These are phyloP conservation scores for Plemyria rubiginata DNA, from an alignment of 2,888 invertebrate genomes.

Conservation along the genomic window DNA sequence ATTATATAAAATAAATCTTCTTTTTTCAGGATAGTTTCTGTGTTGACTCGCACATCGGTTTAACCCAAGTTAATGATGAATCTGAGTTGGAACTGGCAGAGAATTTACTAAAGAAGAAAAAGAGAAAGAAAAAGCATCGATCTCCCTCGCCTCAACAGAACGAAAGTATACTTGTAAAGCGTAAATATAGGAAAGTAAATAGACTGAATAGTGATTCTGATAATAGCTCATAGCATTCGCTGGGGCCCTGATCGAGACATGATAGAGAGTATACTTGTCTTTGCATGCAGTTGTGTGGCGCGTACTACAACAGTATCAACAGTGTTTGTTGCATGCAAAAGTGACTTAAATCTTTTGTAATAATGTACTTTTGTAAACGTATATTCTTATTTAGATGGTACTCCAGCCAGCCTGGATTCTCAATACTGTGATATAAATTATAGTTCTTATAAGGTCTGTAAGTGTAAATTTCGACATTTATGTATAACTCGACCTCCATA, in stretches of 20 bases:
- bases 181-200: slow-evolving; percentile 57
- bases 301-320: not conserved
- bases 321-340: not conserved
- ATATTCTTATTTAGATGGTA: slow-evolving; percentile 21
- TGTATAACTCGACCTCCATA: too few relatives aligned
- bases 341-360: slow-evolving; percentile 8
- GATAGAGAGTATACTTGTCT: not conserved
- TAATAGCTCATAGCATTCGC: slow-evolving; percentile 55
- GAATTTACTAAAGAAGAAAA: slow-evolving; percentile 74
- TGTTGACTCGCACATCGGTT: slow-evolving; percentile 84
- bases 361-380: slow-evolving; percentile 16
- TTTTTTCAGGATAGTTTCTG: slow-evolving; percentile 85
- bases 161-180: slow-evolving; percentile 65
- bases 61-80: slow-evolving; percentile 73
- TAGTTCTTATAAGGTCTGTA: slow-evolving; percentile 27
- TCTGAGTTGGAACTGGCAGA: slow-evolving; percentile 87
- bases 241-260: not conserved
- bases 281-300: not conserved
- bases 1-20: too few relatives aligned
- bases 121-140: slow-evolving; percentile 50
- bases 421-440: slow-evolving; percentile 63
- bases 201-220: slow-evolving; percentile 77
- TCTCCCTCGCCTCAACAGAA: slow-evolving; percentile 38
- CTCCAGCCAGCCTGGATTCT: slow-evolving; percentile 37
- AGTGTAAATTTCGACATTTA: slow-evolving; percentile 8